Evolutionary conservation across 2,113 vertebrate genomes (phyloP), one percentile per base, ranked within the genome.

Genomic region (Agelaius tricolor): DNA sequence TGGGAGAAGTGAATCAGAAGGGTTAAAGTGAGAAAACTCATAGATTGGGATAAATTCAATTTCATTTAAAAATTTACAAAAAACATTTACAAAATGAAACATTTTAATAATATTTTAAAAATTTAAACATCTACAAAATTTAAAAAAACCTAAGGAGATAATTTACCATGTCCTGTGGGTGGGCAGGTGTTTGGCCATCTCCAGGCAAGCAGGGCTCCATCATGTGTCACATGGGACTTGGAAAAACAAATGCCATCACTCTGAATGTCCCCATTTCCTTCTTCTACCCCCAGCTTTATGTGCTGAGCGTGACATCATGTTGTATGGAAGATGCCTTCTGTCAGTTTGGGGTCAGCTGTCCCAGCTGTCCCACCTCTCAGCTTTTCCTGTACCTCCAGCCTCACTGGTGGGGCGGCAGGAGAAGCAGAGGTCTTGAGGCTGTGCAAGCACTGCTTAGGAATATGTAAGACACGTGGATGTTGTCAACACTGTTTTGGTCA

Each of bases 351-450:
- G 20, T 61, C 44, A 46, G 17, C 46, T 61, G 19, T 61, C 28
- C 33, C 24, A 9, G 7, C 23, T 62, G 8, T 66, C 55, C n/a
- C 39, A 16, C 23, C 28, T 74, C 28, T 14, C 30, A 87, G 0
- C 1, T 46, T 59, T 33, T 77, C 31, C 20, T 69, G 30, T 14
- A 11, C 0, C 17, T 6, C 1, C 10, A 78, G 11, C 19, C n/a
- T 81, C 2, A 1, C 31, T 1, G 51, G 8, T 7, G 10, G 21
- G 35, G 17, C 12, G 5, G 9, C 0, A 1, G 33, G 61, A 69
- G 20, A 47, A 41, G 4, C 31, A 49, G 10, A 12, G 31, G 8
- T 46, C 7, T 65, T 69, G 35, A 57, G 2, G 5, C 33, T 81
- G n/a, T 58, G 44, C 3, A 49, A 63, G 21, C 6, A 10, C 23